Evolutionary conservation across 2,113 vertebrate genomes (phyloP).

Genomic region (Pluvialis apricaria): DNA sequence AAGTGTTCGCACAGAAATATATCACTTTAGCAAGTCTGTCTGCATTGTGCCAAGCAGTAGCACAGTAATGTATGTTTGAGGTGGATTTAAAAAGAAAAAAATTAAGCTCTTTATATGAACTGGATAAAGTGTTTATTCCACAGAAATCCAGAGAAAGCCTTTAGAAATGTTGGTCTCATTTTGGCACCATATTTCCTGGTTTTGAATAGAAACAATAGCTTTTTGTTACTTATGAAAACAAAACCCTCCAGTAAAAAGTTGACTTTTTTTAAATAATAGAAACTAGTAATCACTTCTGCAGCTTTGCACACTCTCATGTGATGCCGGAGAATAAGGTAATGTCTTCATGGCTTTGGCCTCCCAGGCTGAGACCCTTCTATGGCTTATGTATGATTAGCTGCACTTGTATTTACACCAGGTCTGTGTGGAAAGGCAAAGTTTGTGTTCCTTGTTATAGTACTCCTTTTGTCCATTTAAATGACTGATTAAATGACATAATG

Average conservation of each 20-base stretch:
- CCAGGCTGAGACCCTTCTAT: not conserved
- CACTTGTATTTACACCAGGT: not conserved
- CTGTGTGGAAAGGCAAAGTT: not conserved
- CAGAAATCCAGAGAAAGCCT: not conserved
- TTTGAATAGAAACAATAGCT: not conserved
- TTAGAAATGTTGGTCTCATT: not conserved
- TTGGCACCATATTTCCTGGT: not conserved
- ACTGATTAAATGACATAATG: not conserved
- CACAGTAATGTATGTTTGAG: not conserved
- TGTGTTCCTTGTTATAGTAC: not conserved
- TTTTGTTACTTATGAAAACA: not conserved
- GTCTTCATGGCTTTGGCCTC: not conserved
- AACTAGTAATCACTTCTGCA: not conserved
- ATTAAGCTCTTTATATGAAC: not conserved
- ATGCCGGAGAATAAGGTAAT: not conserved
- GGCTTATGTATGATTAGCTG: not conserved
- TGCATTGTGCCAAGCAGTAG: not conserved
- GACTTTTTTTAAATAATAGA: not conserved
- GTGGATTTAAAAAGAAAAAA: not conserved
- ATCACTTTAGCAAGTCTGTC: not conserved
- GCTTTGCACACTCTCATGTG: not conserved
- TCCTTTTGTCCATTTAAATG: not conserved
- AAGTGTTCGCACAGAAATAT: not conserved
- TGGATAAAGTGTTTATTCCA: not conserved
- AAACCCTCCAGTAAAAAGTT: not conserved